Evolutionary conservation across 2,888 invertebrate species (phyloP).

Genomic region (Lasius fuliginosus): DNA sequence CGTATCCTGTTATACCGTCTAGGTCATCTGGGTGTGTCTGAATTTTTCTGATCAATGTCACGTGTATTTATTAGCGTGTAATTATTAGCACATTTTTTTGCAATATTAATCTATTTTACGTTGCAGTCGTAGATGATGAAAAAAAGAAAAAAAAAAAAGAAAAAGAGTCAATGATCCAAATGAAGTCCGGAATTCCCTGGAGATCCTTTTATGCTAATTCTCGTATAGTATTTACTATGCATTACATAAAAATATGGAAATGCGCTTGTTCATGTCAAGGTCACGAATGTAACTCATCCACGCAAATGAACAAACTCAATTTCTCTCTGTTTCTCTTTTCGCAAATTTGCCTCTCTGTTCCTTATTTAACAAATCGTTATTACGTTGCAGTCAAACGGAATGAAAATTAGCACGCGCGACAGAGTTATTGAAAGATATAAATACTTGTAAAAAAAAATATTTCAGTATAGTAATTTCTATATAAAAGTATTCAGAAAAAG

Average conservation of each 20-base stretch:
- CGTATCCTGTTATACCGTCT: neutral
- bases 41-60: neutral
- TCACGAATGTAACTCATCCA: neutral
- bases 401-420: neutral
- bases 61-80: neutral
- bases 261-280: neutral
- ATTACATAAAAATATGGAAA: conserved; percentile 35
- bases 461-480: neutral
- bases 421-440: neutral
- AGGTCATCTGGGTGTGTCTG: neutral
- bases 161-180: conserved; percentile 29
- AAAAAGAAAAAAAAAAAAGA: neutral
- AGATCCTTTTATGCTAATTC: conserved; percentile 46
- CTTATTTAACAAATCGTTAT: neutral
- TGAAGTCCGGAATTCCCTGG: conserved; percentile 32
- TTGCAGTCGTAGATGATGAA: neutral
- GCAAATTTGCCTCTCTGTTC: neutral
- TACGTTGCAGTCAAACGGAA: neutral
- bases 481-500: neutral
- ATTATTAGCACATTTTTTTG: neutral
- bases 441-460: neutral
- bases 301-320: neutral
- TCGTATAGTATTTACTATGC: conserved; percentile 18
- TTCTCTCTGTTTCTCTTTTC: neutral
- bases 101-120: neutral